Evolutionary conservation across 2,888 invertebrate species (phyloP).

Genomic region (Mythimna lalbum): DNA sequence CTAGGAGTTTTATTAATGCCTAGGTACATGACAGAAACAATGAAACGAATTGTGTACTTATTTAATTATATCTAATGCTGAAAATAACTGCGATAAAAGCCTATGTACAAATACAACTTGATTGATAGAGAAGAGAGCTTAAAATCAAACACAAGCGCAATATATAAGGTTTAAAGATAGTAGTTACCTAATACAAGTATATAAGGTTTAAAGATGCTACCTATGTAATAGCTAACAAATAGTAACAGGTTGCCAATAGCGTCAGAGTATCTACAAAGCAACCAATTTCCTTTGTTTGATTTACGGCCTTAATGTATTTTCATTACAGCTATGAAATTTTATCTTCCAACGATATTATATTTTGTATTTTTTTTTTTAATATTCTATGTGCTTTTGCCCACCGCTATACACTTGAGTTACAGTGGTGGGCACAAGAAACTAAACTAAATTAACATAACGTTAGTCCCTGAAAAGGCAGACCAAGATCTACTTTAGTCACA

Average conservation of each 20-base stretch:
- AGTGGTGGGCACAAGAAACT: no score
- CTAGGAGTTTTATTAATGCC: no score
- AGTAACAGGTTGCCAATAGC: constrained; percentile 40
- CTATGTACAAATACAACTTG: no score
- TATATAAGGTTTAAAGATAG: neutral
- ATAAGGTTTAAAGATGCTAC: constrained; percentile 13
- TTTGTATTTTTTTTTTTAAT: no score
- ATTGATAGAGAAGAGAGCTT: neutral
- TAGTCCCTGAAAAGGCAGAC: neutral
- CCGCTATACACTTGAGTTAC: no score
- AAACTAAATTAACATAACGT: no score
- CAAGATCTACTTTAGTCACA: neutral
- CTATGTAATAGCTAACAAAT: constrained; percentile 22
- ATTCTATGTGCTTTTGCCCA: no score
- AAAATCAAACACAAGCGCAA: neutral
- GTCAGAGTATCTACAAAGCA: constrained; percentile 39
- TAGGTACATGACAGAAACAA: no score
- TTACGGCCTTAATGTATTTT: constrained; percentile 11
- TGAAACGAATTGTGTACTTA: no score
- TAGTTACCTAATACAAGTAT: no score
- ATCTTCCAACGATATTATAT: neutral
- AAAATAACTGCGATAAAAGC: no score
- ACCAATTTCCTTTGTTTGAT: constrained; percentile 44
- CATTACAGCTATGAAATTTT: constrained; percentile 2
- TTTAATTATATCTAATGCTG: no score